Evolutionary conservation across 2,888 invertebrate species (phyloP), one percentile per base, ranked within the genome.

Genomic region (Aleiodes leptofemur): DNA sequence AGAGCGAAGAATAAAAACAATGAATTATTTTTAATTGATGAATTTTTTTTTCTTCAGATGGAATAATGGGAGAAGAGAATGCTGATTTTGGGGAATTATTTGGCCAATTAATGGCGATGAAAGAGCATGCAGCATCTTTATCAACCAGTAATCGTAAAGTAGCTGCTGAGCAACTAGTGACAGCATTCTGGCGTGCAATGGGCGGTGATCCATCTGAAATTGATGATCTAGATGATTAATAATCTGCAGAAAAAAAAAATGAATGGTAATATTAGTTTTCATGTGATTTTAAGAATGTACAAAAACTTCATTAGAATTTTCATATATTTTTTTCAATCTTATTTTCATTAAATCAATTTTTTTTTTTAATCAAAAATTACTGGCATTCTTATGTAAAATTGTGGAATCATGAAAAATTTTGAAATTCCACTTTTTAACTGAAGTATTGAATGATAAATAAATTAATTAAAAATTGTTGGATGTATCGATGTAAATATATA

Each of bases 171-270:
- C 92, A 94, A 89, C 92, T 95, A 85, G 94, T 94, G 0, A 91
- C 93, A 77, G 93, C 93, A 14, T 95, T 95, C 87, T 95, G 94
- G 94, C 92, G 92, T 83, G 94, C 94, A 0, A 93, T 95, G 83
- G 94, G 94, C 16, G 94, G 94, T 16, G 93, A 94, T 86, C 93
- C 93, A 77, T 93, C 93, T 79, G 95, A 95, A 89, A 90, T 94
- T 77, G 90, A 90, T 74, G 92, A 91, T 85, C 84, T 88, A 73
- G 89, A 89, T 76, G 79, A 78, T 79, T 78, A 73, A 51, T 68
- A 50, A 29, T 48, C 57, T 13, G 34, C 11, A 23, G 16, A 11
- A 11, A 4, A 9, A 4, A 9, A 31, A 5, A 31, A 6, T n/a
- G 13, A n/a, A 34, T 59, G 23, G 5, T 43, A 43, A 64, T 34